Evolutionary conservation across 92 coral and sea anemone genomes (phyloP), one percentile per base, ranked within the genome.

Genomic region (Parazoanthus darwini): DNA sequence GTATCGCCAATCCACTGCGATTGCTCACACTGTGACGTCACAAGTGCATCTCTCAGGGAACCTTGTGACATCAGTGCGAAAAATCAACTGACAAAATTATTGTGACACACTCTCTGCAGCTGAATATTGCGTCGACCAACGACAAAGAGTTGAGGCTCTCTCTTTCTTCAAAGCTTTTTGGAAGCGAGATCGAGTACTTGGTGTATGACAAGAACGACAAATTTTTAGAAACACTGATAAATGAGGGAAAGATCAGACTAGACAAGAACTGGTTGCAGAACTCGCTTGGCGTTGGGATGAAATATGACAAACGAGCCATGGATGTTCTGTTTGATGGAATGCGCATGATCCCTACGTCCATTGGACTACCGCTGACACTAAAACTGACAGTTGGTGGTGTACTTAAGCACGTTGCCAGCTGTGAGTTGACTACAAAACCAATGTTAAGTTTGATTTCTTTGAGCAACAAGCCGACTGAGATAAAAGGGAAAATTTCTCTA

Each of bases 251-350:
- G 3, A 74, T 90, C 3, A 81, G 63, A 63, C 11, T 86, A 15
- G 92, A 90, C 74, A 90, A 72, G 74, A 82, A 90, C 74, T 90
- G 92, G 92, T 75, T 86, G 85, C 38, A 80, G 44, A 90, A 90
- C 90, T 42, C 88, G 18, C 92, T 90, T n/a, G 65, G 65, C 23
- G 79, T 89, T 11, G 92, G 94, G 48, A 85, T 86, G 89, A 80
- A 86, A 38, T 86, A 85, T 38, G 90, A 92, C 70, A 70, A 89
- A 35, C 79, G 82, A 33, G 94, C 92, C 6, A 79, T 81, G 74
- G 94, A 92, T 56, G 78, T 89, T 66, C 90, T 92, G 50, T 84
- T 92, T 50, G 87, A 92, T 43, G 89, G 90, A 65, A 89, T 80
- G 91, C 86, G 82, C 37, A 88, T 72, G 18, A 65, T 92, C 20